A percentile compares a stretch with the other conserved stretches of the same genome.
These are phyloP conservation scores for Eclectus roratus DNA, from an alignment of 2,113 vertebrate species.

Conservation along the genomic window DNA sequence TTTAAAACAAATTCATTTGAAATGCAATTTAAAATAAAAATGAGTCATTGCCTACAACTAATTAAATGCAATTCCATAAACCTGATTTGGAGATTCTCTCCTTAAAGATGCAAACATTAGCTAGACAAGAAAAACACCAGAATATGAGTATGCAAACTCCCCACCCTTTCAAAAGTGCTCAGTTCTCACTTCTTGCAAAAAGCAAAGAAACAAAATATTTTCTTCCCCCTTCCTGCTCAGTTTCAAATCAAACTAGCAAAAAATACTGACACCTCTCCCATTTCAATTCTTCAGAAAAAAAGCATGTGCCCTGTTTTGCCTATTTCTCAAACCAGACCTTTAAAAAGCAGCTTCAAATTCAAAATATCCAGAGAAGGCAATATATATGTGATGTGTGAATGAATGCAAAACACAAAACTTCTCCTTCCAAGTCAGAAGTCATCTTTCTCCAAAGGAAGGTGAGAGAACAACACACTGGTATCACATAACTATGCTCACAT, in stretches of 20 bases:
- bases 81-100: not conserved
- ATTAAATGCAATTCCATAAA: not conserved
- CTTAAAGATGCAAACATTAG: not conserved
- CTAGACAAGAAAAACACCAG: not conserved
- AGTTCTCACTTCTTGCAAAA: not conserved
- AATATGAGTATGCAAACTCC: not conserved
- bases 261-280: not conserved
- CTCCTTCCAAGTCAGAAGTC: not conserved
- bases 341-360: not conserved
- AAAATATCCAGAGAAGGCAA: not conserved
- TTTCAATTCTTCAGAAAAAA: not conserved
- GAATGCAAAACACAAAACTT: not conserved
- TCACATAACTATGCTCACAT: fast-evolving
- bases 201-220: not conserved
- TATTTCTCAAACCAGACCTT: not conserved
- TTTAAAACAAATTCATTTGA: not conserved
- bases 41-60: fast-evolving
- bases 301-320: not conserved
- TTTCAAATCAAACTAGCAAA: not conserved
- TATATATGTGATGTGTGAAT: not conserved
- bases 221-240: not conserved
- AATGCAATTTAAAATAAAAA: not conserved
- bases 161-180: not conserved
- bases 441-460: not conserved
- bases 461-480: not conserved